Evolutionary conservation across 1,140 invertebrate species (phyloP), one percentile per base, ranked within the genome.

Genomic region (Drosophila pachea): DNA sequence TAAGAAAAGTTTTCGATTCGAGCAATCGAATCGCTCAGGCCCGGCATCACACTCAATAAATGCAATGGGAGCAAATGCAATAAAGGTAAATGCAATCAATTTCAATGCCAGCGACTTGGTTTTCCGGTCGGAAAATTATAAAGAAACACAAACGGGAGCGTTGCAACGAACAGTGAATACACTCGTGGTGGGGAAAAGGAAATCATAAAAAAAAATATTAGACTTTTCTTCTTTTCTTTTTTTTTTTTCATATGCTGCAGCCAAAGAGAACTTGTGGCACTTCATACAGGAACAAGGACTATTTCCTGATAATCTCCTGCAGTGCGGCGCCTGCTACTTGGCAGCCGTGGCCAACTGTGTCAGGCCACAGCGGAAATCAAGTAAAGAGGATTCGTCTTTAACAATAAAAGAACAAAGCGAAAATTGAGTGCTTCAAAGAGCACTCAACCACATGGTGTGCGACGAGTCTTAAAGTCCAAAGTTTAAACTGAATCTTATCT

Each of bases 11-110:
- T 22, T 22, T 31, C 42, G 12, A 14, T 58, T 49, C 40, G 22
- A 50, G 43, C 43, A 54, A 33, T 49, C 36, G 14, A 43, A 35
- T 29, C 38, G 48, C 14, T 11, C 11, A 9, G 12, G 7, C 45
- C 29, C 50, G 52, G n/a, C 32, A 56, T 54, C 58, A 47, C 61
- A 53, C 40, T 50, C 68, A 54, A 72, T 72, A 71, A 78, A 60
- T 64, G 73, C 68, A 49, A 74, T 50, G 50, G n/a, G 8, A 14
- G 43, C 31, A 45, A 76, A 76, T 77, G 76, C 81, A 83, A 82
- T 83, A 73, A 81, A 74, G 76, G 70, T 84, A 81, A 86, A 86
- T 84, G 81, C 79, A 84, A 86, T 84, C 81, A 86, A 84, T 84
- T 84, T 63, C 73, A 86, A 79, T 79, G 76, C 52, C 56, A 65